Base-by-base conservation (phyloP, 1,140 invertebrate species). In the Drosophila orena region DNA sequence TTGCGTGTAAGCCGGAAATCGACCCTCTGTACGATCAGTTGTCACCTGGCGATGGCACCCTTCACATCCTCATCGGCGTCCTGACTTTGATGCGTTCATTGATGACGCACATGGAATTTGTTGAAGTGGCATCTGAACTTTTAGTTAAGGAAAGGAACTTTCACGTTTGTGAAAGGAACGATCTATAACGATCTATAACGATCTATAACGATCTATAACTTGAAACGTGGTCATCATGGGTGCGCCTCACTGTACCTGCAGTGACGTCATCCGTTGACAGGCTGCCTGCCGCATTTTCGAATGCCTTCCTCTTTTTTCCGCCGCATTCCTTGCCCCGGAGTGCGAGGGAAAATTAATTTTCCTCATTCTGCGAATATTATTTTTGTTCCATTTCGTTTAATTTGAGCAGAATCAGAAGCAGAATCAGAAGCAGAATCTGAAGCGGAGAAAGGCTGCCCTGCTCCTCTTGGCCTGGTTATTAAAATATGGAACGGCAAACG, bases 281-380 rank as follows among this genome's bases (percentile, higher is more conserved):
- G 64, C 20, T 37, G 30, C n/a, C 30, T 34, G 47, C 12, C 37
- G 27, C 34, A 40, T 49, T 12, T n/a, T 17, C 35, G 10, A 11
- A 3, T 27, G 8, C n/a, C 14, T n/a, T 27, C 3, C n/a, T 2
- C 14, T 30, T 30, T 30, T 30, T 49, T 50, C 8, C 38, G 65
- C 30, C 38, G 34, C 60, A 69, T 65, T 68, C 40, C 30, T 15
- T 4, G n/a, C 20, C 17, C 14, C 14, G 44, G 10, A 27, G 34
- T 38, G 49, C 34, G 20, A 49, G 52, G 24, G 66, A 75, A 88
- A 88, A 86, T 86, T 86, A 86, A 86, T 86, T 81, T 71, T 88
- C 76, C 61, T 57, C 83, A 81, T 86, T 79, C 81, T 58, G 79
- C 65, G 74, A 60, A 60, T 77, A 59, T 81, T 81, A 71, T 78